Evolutionary conservation across 92 coral and sea anemone genomes (phyloP).

Genomic region (Paramuricea clavata): DNA sequence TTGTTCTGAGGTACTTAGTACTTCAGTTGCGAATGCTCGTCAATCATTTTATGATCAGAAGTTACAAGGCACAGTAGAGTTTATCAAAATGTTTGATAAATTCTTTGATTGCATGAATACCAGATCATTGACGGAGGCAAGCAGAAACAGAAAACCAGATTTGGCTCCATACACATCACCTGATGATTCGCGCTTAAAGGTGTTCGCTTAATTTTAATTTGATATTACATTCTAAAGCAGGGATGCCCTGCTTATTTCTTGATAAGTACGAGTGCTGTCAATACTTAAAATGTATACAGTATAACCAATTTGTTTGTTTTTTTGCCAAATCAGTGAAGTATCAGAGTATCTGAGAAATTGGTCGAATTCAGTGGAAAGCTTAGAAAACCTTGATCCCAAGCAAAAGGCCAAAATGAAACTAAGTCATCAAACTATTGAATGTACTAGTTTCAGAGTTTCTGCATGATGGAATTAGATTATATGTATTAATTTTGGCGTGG

Average conservation of each 20-base stretch:
- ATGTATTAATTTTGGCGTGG: too few relatives aligned
- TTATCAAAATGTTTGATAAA: conserved; percentile 5
- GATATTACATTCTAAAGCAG: neutral
- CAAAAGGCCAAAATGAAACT: conserved; percentile 18
- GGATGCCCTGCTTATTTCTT: neutral
- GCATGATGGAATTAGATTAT: neutral
- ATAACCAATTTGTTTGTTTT: neutral
- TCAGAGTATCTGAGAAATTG: neutral
- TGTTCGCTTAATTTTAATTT: neutral
- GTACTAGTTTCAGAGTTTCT: neutral
- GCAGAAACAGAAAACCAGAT: neutral
- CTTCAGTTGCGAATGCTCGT: conserved; percentile 21
- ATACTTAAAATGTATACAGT: neutral
- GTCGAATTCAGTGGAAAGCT: neutral
- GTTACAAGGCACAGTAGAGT: neutral
- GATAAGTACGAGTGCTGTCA: neutral
- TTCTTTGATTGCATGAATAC: conserved; percentile 31
- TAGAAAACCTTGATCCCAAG: neutral
- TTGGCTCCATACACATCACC: conserved; percentile 21
- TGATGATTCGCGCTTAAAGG: conserved; percentile 20
- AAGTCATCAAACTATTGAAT: neutral
- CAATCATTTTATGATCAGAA: neutral
- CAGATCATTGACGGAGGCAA: neutral
- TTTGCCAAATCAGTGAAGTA: neutral
- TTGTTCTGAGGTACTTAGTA: neutral